These are phyloP conservation scores for Sclerodermus sp. DNA, from an alignment of 2,888 invertebrate species.

Conservation along the genomic window DNA sequence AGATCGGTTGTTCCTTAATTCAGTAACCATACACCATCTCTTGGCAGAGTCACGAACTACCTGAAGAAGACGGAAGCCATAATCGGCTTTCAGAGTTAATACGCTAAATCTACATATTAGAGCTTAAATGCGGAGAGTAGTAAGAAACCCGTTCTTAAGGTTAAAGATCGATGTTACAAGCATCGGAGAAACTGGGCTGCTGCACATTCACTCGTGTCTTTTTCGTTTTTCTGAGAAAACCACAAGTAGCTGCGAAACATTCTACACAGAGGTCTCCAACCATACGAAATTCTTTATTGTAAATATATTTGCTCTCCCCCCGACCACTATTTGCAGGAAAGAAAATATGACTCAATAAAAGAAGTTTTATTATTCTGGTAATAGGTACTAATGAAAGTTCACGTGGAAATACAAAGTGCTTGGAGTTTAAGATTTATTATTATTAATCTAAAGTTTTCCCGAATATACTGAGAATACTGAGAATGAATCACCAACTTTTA, in stretches of 20 bases:
- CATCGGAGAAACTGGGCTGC: constrained; percentile 26
- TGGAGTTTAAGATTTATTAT: no score
- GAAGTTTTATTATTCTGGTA: no score
- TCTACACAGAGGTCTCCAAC: constrained; percentile 26
- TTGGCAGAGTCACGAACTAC: constrained; percentile 33
- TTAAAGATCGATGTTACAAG: constrained; percentile 28
- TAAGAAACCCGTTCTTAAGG: constrained; percentile 36
- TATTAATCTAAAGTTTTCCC: no score
- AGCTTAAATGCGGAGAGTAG: background rate
- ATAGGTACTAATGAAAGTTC: no score
- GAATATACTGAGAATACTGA: no score
- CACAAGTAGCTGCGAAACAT: constrained; percentile 18
- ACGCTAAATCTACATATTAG: background rate
- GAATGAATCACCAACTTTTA: no score
- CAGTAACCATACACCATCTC: constrained; percentile 35
- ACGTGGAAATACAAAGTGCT: no score
- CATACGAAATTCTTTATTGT: background rate
- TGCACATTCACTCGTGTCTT: constrained; percentile 28
- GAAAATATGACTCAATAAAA: no score
- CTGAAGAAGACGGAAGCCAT: constrained; percentile 26
- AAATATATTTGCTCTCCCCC: no score
- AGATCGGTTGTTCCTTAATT: constrained; percentile 4
- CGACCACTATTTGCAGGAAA: no score
- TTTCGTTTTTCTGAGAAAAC: constrained; percentile 14
- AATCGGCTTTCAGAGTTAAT: constrained; percentile 14